Conservation (phyloP, 2,797 vertebrate species). For the Arnoldichthys spilopterus region DNA sequence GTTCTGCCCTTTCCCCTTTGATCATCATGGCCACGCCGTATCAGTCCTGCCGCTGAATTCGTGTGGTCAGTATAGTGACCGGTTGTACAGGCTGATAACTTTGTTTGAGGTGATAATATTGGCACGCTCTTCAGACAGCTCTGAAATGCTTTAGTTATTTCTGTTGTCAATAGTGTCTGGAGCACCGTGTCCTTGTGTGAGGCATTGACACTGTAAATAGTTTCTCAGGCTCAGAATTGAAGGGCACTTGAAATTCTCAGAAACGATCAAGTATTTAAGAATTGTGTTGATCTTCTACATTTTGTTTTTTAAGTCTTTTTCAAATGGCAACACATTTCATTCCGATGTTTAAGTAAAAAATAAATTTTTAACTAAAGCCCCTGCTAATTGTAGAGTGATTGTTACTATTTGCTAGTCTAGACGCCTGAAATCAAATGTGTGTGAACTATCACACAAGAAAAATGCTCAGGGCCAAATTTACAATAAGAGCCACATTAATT, state of each 20-base stretch:
- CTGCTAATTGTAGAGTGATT: too few species aligned
- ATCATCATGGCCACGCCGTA: neutral
- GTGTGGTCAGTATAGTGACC: neutral
- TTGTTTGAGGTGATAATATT: slow-evolving; percentile 49
- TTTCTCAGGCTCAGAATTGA: slow-evolving; percentile 39
- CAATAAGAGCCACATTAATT: too few species aligned
- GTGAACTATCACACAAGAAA: too few species aligned
- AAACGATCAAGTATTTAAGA: too few species aligned
- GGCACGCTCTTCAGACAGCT: neutral
- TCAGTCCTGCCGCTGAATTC: neutral
- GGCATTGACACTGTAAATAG: neutral
- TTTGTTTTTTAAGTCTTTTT: too few species aligned
- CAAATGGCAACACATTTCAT: too few species aligned
- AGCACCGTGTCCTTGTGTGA: slow-evolving; percentile 42
- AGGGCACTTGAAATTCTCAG: slow-evolving; percentile 74
- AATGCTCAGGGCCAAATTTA: too few species aligned
- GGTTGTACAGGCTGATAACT: neutral
- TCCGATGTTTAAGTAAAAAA: too few species aligned
- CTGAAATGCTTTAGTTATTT: slow-evolving; percentile 6
- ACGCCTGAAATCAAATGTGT: too few species aligned
- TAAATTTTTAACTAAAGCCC: too few species aligned
- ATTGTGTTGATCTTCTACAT: too few species aligned
- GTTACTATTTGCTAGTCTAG: too few species aligned
- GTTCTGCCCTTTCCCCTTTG: neutral
- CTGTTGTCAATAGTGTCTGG: slow-evolving; percentile 15